Percentiles rank a stretch among this genome's conserved stretches.
Evolutionary conservation across 2,888 invertebrate genomes (phyloP).

Genomic region (Aradus depressus): DNA sequence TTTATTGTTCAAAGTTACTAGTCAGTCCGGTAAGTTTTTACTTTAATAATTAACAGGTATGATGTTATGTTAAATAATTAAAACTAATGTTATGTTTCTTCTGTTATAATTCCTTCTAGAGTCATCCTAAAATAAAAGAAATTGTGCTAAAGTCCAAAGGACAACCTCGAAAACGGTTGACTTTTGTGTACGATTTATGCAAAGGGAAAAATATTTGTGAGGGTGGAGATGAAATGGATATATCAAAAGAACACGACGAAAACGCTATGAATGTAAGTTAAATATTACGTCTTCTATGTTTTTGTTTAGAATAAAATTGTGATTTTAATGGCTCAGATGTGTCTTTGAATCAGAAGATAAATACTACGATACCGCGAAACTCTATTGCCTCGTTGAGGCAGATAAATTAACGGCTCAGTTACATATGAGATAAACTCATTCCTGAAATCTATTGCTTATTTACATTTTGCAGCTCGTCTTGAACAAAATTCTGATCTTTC

Average conservation of each 20-base stretch:
- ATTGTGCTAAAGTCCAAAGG: constrained; percentile 92
- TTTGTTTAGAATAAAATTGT: not conserved
- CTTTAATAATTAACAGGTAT: not conserved
- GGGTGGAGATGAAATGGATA: constrained; percentile 95
- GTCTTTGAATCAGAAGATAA: not conserved
- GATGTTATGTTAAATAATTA: constrained; percentile 29
- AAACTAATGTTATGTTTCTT: constrained; percentile 20
- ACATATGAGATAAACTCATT: too few species aligned
- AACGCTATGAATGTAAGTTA: constrained; percentile 18
- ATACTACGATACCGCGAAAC: too few species aligned
- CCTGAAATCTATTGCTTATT: not conserved
- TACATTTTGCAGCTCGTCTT: too few species aligned
- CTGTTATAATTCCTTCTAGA: constrained; percentile 43
- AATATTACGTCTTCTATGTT: not conserved
- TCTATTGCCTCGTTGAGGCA: too few species aligned
- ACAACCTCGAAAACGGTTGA: constrained; percentile 85
- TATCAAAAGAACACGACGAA: constrained; percentile 61
- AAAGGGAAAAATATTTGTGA: constrained; percentile 98
- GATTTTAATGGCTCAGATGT: not conserved
- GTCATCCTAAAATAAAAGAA: constrained; percentile 86
- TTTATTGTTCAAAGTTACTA: constrained; percentile 94
- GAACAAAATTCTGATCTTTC: not conserved
- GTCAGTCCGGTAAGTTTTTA: constrained; percentile 73
- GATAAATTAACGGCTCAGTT: too few species aligned
- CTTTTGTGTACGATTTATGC: constrained; percentile 94